Conservation (phyloP, 1,140 invertebrate genomes). For the Drosophila bocki region DNA sequence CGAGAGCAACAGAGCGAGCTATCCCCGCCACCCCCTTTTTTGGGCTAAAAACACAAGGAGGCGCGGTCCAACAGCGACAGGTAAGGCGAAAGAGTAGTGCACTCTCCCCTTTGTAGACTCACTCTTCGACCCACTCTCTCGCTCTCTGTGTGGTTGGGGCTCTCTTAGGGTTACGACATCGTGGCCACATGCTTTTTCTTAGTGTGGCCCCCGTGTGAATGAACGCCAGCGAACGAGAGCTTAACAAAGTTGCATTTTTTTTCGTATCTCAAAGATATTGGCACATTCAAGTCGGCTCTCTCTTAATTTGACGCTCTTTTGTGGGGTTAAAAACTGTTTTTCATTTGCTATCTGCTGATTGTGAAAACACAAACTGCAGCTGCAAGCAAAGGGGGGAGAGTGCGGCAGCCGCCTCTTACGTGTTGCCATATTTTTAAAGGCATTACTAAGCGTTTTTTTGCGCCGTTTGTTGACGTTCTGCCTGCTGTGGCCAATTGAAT, state of each 20-base stretch:
- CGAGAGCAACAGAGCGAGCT: constrained; percentile 39
- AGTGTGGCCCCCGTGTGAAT: constrained; percentile 69
- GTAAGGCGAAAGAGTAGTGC: constrained; percentile 38
- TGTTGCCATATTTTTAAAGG: constrained; percentile 84
- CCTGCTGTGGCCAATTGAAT: constrained; percentile 52
- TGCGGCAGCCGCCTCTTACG: constrained; percentile 57
- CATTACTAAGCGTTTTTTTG: constrained; percentile 82
- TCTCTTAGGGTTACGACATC: constrained; percentile 73
- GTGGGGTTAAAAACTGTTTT: constrained; percentile 57
- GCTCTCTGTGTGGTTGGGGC: neutral
- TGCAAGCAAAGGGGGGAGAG: neutral
- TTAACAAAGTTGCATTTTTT: constrained; percentile 63
- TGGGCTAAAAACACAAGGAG: constrained; percentile 58
- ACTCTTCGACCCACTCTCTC: neutral
- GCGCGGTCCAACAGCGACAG: constrained; percentile 71
- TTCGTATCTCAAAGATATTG: constrained; percentile 20
- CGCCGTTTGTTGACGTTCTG: constrained; percentile 60
- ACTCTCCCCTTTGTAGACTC: neutral
- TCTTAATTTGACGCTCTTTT: constrained; percentile 32
- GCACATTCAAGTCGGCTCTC: constrained; percentile 20
- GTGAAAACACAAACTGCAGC: constrained; percentile 72
- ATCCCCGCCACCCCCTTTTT: constrained; percentile 11
- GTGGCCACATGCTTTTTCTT: constrained; percentile 46
- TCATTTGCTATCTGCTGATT: constrained; percentile 60
- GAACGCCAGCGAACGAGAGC: constrained; percentile 47